phyloP scores from a whole-genome alignment of 2,888 invertebrate species.

The Scaptomyza caliginosa region DNA sequence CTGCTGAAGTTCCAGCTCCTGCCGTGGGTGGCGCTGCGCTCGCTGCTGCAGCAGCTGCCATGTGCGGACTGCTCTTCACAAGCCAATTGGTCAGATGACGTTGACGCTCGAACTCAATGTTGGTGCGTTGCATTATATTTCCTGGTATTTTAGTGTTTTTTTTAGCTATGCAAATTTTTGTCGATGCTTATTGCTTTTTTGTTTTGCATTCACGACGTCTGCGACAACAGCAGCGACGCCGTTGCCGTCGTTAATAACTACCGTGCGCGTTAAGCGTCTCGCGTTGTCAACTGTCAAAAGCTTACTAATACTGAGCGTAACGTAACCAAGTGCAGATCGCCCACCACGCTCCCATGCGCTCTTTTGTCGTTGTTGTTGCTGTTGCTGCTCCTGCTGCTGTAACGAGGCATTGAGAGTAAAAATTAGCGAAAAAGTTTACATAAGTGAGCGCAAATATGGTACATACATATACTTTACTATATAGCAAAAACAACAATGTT shows the following conservation, averaged over 20 bases:
- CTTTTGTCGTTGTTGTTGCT: slow-evolving; percentile 21
- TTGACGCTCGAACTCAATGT: slow-evolving; percentile 84
- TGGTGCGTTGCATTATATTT: slow-evolving; percentile 84
- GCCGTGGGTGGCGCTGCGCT: slow-evolving; percentile 54
- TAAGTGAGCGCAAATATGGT: slow-evolving; percentile 54
- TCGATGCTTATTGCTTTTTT: slow-evolving; percentile 3
- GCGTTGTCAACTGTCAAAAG: slow-evolving; percentile 68
- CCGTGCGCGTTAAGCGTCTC: slow-evolving; percentile 61
- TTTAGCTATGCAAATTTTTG: slow-evolving; percentile 12
- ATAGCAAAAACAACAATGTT: slow-evolving; percentile 47
- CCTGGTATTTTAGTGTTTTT: slow-evolving; percentile 40
- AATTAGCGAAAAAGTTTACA: slow-evolving; percentile 63
- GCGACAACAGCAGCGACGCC: slow-evolving; percentile 64
- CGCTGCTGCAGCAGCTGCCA: slow-evolving; percentile 81
- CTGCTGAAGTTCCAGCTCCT: slow-evolving; percentile 38
- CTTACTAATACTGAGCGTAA: slow-evolving; percentile 56
- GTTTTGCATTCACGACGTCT: slow-evolving; percentile 44
- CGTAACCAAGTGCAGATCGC: slow-evolving; percentile 64
- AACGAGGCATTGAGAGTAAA: slow-evolving; percentile 55
- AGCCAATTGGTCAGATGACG: slow-evolving; percentile 84
- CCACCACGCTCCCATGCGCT: slow-evolving; percentile 49
- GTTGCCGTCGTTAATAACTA: slow-evolving; percentile 66
- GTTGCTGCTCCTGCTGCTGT: slow-evolving; percentile 52
- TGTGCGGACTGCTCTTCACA: slow-evolving; percentile 84
- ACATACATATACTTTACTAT: slow-evolving; percentile 2